Percentiles rank a stretch among this genome's conserved stretches.
phyloP scores from a whole-genome alignment of 53 echinoderm and acorn worm genomes.

The Temnopleurus reevesii region DNA sequence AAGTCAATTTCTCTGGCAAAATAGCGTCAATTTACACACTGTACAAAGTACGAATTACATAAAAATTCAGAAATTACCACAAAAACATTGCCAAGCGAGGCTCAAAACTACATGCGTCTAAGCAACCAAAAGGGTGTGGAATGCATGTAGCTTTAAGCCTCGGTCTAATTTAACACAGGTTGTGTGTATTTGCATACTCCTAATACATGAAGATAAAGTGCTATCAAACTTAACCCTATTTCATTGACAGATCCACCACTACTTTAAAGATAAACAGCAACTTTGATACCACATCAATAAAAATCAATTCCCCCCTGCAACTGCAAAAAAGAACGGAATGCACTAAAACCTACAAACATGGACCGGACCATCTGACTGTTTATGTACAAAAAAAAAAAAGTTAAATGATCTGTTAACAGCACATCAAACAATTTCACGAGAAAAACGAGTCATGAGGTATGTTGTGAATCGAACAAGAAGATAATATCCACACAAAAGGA shows the following conservation, averaged over 20 bases:
- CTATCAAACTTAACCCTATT: slow-evolving; percentile 6
- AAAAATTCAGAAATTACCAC: slow-evolving; percentile 46
- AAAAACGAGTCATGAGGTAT: slow-evolving; percentile 51
- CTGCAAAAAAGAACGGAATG: slow-evolving; percentile 18
- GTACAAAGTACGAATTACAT: slow-evolving; percentile 74
- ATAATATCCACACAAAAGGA: slow-evolving; percentile 51
- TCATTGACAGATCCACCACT: slow-evolving; percentile 11
- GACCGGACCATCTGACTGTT: not conserved
- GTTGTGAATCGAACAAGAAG: slow-evolving; percentile 56
- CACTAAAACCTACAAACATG: not conserved
- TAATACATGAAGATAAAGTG: slow-evolving; percentile 58
- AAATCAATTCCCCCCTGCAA: not conserved
- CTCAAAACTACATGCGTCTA: slow-evolving; percentile 23
- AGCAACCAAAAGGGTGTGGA: not conserved
- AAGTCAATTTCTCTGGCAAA: slow-evolving; percentile 56
- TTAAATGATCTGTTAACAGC: slow-evolving; percentile 25
- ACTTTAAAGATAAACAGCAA: slow-evolving; percentile 19
- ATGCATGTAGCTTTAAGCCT: slow-evolving; percentile 15
- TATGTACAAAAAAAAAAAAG: slow-evolving; percentile 48
- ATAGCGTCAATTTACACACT: slow-evolving; percentile 70
- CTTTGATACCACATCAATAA: not conserved
- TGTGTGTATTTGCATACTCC: slow-evolving; percentile 58
- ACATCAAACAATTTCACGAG: slow-evolving; percentile 40
- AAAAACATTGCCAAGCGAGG: slow-evolving; percentile 29
- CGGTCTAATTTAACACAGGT: slow-evolving; percentile 37